Evolutionary conservation across 2,888 invertebrate genomes (phyloP).

Genomic region (Latrodectus elegans): DNA sequence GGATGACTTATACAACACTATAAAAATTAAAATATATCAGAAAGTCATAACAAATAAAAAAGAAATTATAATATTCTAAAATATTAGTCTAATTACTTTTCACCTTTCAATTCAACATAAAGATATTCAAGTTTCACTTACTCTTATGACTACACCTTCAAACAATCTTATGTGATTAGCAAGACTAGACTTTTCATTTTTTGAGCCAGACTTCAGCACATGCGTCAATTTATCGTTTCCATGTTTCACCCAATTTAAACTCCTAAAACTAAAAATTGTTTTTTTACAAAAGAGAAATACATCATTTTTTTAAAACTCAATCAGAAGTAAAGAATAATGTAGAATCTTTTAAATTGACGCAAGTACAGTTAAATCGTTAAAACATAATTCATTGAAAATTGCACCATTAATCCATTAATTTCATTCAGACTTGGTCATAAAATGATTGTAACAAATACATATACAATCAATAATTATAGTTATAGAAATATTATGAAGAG

Average conservation of each 20-base stretch:
- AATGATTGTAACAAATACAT: no score
- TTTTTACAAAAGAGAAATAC: neutral
- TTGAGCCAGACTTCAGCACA: slow-evolving; percentile 76
- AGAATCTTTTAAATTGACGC: neutral
- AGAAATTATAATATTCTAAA: slow-evolving; percentile 12
- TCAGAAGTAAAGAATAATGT: neutral
- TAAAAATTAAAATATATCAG: neutral
- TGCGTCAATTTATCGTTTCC: slow-evolving; percentile 75
- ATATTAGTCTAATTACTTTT: neutral
- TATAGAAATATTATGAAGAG: no score
- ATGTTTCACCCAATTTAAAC: slow-evolving; percentile 75
- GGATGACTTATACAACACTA: neutral
- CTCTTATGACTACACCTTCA: slow-evolving; percentile 95
- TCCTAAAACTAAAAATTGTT: slow-evolving; percentile 71
- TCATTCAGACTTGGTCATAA: no score
- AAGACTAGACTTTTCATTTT: slow-evolving; percentile 78
- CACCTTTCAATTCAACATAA: no score
- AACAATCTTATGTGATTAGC: slow-evolving; percentile 91
- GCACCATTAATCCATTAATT: no score
- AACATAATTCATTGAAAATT: no score
- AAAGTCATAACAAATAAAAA: neutral
- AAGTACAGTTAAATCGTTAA: no score
- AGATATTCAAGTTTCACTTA: slow-evolving; percentile 73
- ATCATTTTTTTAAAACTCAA: no score
- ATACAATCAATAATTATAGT: no score